phyloP scores from a whole-genome alignment of 2,888 invertebrate genomes.

The Dione juno region DNA sequence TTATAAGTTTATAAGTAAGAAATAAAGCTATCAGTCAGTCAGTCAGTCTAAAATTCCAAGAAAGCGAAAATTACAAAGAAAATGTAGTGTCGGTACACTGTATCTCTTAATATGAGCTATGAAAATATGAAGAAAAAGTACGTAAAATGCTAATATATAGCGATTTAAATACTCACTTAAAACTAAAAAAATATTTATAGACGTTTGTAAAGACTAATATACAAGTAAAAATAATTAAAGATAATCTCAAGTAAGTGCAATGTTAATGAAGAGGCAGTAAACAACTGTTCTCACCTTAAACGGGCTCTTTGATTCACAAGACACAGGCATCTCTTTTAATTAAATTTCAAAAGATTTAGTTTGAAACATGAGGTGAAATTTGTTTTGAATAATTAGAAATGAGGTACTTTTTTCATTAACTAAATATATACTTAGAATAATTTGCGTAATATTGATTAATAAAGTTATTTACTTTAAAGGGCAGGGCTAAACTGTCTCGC shows the following conservation, averaged over 20 bases:
- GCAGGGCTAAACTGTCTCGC: no score
- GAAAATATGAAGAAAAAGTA: no score
- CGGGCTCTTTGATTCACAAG: conserved; percentile 49
- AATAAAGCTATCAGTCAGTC: no score
- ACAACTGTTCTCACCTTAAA: conserved; percentile 46
- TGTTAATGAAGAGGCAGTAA: conserved; percentile 48
- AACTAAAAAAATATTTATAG: no score
- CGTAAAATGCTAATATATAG: no score
- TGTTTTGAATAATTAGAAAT: conserved; percentile 47
- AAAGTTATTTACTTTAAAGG: background rate
- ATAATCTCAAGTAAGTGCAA: conserved; percentile 10
- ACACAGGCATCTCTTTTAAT: conserved; percentile 48
- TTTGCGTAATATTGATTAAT: background rate
- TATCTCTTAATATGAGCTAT: no score
- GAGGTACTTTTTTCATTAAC: conserved; percentile 30
- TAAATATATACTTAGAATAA: background rate
- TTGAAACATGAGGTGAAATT: conserved; percentile 41
- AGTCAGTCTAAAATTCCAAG: no score
- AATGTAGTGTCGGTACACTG: no score
- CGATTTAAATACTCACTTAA: no score
- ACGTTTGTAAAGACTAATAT: background rate
- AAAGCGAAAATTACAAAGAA: no score
- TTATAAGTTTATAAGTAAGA: no score
- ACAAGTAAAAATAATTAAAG: background rate
- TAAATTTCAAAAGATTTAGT: conserved; percentile 47